Evolutionary conservation across 2,888 invertebrate species (phyloP).

Genomic region (Carterocephalus palaemon): DNA sequence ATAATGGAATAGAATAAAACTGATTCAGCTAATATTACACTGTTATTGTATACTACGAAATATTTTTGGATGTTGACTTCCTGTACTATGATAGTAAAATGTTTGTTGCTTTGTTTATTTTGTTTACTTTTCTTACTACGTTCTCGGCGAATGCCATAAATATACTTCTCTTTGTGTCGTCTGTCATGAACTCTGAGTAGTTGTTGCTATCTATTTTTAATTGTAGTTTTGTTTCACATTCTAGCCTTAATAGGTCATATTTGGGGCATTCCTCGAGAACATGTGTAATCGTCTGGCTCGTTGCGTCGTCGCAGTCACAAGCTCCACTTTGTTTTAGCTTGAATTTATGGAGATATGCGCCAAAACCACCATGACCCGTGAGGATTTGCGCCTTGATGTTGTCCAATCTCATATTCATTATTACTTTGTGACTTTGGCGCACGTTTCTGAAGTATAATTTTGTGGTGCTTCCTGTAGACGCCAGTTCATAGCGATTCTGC

Average conservation of each 20-base stretch:
- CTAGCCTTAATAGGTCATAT: not conserved
- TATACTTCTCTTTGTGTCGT: not conserved
- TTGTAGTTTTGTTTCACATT: not conserved
- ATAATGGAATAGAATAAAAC: too few relatives aligned
- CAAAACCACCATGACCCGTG: too few relatives aligned
- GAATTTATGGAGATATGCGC: not conserved
- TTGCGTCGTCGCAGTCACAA: not conserved
- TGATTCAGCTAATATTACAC: too few relatives aligned
- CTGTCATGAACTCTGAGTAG: not conserved
- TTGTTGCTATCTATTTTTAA: not conserved
- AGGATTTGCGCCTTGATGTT: not conserved
- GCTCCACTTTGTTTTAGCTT: not conserved
- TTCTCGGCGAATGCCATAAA: not conserved
- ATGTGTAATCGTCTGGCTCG: not conserved
- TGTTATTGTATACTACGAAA: not conserved
- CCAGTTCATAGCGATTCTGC: too few relatives aligned
- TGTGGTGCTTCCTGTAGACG: not conserved
- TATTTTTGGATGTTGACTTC: too few relatives aligned
- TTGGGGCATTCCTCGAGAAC: not conserved
- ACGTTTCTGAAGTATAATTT: not conserved
- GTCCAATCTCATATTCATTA: not conserved
- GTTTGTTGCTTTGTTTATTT: not conserved
- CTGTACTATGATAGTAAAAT: not conserved
- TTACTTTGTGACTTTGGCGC: not conserved
- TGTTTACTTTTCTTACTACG: not conserved